A percentile compares a stretch with the other conserved stretches of the same genome.
phyloP scores from a whole-genome alignment of 2,888 invertebrate species.

The Lepidochrysops patricia region DNA sequence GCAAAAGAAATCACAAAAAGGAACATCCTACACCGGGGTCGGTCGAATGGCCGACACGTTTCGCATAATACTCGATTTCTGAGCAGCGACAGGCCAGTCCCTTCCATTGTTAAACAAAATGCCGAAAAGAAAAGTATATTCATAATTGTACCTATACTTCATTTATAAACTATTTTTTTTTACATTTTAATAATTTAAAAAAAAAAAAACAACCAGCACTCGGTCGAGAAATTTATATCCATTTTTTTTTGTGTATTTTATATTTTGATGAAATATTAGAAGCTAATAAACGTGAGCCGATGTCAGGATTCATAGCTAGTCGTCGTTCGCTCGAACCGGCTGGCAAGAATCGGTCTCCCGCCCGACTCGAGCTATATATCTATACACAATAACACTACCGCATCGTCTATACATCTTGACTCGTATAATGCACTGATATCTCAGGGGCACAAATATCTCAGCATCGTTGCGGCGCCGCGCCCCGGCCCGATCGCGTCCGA shows the following conservation, averaged over 20 bases:
- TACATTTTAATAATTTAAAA: constrained; percentile 76
- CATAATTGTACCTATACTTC: constrained; percentile 75
- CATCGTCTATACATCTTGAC: constrained; percentile 63
- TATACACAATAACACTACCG: constrained; percentile 67
- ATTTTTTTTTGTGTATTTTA: constrained; percentile 74
- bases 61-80: constrained; percentile 39
- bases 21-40: constrained; percentile 51
- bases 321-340: constrained; percentile 71
- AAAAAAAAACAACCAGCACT: constrained; percentile 69
- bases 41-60: constrained; percentile 31
- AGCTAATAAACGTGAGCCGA: constrained; percentile 75
- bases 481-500: constrained; percentile 3
- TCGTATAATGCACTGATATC: constrained; percentile 69
- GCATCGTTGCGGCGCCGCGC: constrained; percentile 49
- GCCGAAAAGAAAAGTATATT: constrained; percentile 73
- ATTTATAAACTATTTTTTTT: constrained; percentile 73
- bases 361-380: constrained; percentile 66
- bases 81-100: constrained; percentile 50
- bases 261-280: constrained; percentile 75
- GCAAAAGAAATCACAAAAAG: constrained; percentile 67
- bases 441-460: constrained; percentile 72
- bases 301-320: constrained; percentile 75
- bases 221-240: constrained; percentile 74
- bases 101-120: constrained; percentile 65
- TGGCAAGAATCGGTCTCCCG: constrained; percentile 52